Conservation (phyloP, 2,113 vertebrate species). For the Heloderma charlesbogerti region DNA sequence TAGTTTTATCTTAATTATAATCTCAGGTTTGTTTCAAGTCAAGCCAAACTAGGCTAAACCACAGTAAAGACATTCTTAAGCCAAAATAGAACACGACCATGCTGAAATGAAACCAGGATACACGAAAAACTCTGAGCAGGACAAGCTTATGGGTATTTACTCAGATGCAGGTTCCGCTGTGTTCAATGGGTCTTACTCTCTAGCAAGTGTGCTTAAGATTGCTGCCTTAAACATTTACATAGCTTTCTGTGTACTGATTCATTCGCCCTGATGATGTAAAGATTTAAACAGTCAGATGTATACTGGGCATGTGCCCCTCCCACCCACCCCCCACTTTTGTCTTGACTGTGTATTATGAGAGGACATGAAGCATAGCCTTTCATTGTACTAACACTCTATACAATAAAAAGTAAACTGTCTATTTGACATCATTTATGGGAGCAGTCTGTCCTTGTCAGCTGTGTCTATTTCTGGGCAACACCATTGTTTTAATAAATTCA, state of each 20-base stretch:
- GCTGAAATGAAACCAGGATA: background rate
- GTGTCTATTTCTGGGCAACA: background rate
- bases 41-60: constrained; percentile 4
- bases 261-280: background rate
- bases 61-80: constrained; percentile 3
- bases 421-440: background rate
- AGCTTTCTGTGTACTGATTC: background rate
- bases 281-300: background rate
- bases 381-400: background rate
- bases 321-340: background rate
- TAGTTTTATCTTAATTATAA: constrained; percentile 27
- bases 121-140: background rate
- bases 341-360: background rate
- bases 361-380: background rate
- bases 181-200: background rate
- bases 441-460: background rate
- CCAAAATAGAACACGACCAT: background rate
- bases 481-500: background rate
- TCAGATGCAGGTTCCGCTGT: no score
- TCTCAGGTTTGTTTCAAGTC: constrained; percentile 23
- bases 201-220: background rate
- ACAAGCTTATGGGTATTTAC: background rate
- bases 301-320: background rate
- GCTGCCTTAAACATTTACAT: background rate
- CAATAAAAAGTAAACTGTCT: background rate